Evolutionary conservation across 1,140 invertebrate species (phyloP).

Genomic region (Adelges cooleyi): DNA sequence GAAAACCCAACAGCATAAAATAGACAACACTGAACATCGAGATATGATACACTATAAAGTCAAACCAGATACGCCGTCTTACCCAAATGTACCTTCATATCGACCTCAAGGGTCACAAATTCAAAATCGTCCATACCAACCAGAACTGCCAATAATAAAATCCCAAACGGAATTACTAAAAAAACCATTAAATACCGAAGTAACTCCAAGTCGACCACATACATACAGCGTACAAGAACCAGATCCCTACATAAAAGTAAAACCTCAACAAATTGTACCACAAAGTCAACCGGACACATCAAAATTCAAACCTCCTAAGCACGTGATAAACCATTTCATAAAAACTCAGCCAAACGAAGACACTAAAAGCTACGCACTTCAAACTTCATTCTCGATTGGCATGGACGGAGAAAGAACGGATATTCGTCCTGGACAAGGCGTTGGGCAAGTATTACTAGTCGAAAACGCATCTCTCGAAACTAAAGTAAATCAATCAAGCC

Average conservation of each 20-base stretch:
- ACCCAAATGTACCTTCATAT: not conserved
- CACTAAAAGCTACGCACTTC: slow-evolving; percentile 35
- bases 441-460: slow-evolving; percentile 33
- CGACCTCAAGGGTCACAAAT: not conserved
- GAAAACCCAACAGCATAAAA: not conserved
- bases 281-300: slow-evolving; percentile 8
- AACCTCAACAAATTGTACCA: not conserved
- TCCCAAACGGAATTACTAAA: not conserved
- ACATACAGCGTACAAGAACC: not conserved
- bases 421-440: slow-evolving; percentile 31
- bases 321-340: slow-evolving; percentile 32
- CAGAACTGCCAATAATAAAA: not conserved
- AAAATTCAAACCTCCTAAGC: slow-evolving; percentile 29
- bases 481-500: not conserved
- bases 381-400: slow-evolving; percentile 36
- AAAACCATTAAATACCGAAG: not conserved
- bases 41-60: slow-evolving; percentile 5
- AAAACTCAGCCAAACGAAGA: slow-evolving; percentile 30
- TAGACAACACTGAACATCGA: slow-evolving; percentile 4
- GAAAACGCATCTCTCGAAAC: slow-evolving; percentile 28
- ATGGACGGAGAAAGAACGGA: slow-evolving; percentile 28
- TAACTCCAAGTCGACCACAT: not conserved
- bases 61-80: not conserved
- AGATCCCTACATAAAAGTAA: not conserved
- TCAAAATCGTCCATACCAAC: slow-evolving; percentile 1